phyloP scores from a whole-genome alignment of 2,888 invertebrate genomes.

The Chloroclysta siterata region DNA sequence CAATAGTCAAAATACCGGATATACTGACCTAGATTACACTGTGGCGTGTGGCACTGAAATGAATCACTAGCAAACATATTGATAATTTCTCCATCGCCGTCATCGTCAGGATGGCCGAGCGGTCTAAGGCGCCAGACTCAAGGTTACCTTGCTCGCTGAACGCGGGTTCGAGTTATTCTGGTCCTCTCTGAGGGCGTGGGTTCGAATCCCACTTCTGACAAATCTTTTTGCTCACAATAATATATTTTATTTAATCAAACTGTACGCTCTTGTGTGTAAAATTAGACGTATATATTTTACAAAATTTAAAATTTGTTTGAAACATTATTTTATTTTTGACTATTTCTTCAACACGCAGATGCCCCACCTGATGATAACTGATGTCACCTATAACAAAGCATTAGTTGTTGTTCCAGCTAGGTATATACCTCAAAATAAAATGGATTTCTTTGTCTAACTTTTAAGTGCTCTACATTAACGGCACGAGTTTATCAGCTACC shows the following conservation, averaged over 20 bases:
- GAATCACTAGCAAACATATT: neutral
- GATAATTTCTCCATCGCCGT: constrained; percentile 9
- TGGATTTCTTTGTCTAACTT: neutral
- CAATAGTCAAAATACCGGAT: no score
- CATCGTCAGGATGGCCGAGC: constrained; percentile 90
- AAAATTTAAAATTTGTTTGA: no score
- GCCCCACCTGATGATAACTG: no score
- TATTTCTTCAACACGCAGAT: no score
- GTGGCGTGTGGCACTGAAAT: neutral
- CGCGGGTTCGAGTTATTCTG: constrained; percentile 78
- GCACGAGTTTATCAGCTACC: neutral
- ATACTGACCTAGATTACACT: neutral
- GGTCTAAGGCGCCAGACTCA: constrained; percentile 90
- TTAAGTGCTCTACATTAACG: neutral
- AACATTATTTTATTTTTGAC: no score
- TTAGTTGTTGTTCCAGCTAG: neutral
- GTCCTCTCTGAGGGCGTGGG: constrained; percentile 91
- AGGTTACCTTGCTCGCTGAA: constrained; percentile 78
- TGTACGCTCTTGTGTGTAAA: neutral
- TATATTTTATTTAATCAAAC: neutral
- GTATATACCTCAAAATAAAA: neutral
- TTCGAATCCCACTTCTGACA: constrained; percentile 90
- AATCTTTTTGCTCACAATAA: constrained; percentile 25
- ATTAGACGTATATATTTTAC: neutral
- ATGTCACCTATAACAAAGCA: no score